Evolutionary conservation across 92 coral and sea anemone species (phyloP), one percentile per base, ranked within the genome.

Genomic region (Epizoanthus rinbou): DNA sequence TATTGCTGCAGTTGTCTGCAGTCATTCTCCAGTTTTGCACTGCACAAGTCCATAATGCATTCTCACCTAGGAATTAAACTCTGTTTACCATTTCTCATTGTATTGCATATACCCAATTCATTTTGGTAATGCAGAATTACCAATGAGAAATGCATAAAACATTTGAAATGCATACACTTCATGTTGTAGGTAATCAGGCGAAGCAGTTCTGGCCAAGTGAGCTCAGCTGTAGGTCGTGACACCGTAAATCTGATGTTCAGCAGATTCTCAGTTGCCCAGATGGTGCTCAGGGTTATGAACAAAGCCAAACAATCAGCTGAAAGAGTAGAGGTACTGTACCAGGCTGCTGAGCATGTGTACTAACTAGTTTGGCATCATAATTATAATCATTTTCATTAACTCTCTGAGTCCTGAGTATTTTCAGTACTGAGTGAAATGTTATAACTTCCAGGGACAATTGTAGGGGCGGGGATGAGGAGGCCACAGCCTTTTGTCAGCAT

Each of bases 271-370:
- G 80, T 74, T 15, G 64, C 65, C 18, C 56, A 16, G 65, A 74
- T 14, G 80, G 52, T 74, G 47, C 57, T 53, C 35, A 57, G 53
- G 64, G 65, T 53, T 18, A 8, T 74, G 47, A 52, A 73, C 62
- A 78, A 65, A 62, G 62, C 73, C 45, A 66, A 31, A 16, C 63
- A 79, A 64, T 84, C 86, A 62, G 60, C 74, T 57, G 64, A 83
- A 69, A 47, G 62, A 76, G 81, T 93, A 71, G 97, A 93, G 70
- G 85, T 76, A 16, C 73, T 86, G 11, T 53, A 21, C 25, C 28
- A 47, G n/a, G 11, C 15, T 68, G 3, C 31, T 0, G 24, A 68
- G n/a, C 9, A 25, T 68, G 3, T 13, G 39, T 33, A 64, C 41
- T 3, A 23, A 13, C 39, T 25, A 25, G 16, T 17, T 64, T 23